Evolutionary conservation across 2,797 vertebrate genomes (phyloP), one percentile per base, ranked within the genome.

Genomic region (Amniataba percoides): DNA sequence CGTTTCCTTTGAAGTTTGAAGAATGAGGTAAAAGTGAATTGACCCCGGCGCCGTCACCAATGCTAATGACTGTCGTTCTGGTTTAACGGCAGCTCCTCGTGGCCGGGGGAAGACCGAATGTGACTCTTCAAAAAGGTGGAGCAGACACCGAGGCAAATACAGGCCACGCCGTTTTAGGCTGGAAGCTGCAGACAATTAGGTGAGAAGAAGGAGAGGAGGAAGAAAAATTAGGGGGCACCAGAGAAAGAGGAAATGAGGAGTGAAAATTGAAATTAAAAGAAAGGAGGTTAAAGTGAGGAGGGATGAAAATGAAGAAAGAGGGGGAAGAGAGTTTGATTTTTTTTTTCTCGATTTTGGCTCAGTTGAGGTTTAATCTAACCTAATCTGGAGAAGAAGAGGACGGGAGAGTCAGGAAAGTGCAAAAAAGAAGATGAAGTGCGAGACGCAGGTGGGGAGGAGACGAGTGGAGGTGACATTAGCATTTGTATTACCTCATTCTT

Each of bases 401-500:
- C 42, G 34, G 46, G 45, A 52, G n/a, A 66, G 57, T 64, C 13
- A 42, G 70, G 21, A 39, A 59, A 71, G 65, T 11, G 68, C 58
- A 83, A 63, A 83, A 63, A 49, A 16, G 70, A 63, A 74, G 62
- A 59, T 14, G 23, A 52, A 45, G 53, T 25, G 62, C 21, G 64
- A 77, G 82, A 51, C 13, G 73, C 9, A 12, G 49, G 46, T 14
- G 53, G 45, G n/a, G 69, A 62, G 31, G 65, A 80, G 78, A 71
- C 8, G 21, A 83, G 74, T 45, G 74, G 40, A 71, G 59, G 19
- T 15, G 18, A 58, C 78, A 92, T 91, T 90, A 87, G 85, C 87
- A 91, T 93, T 91, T 90, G 86, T 87, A 91, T 89, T 71, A 82
- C 86, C 85, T 88, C 83, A 87, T 83, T 85, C 82, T 81, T 45